These are phyloP conservation scores for Musca vetustissima DNA, from an alignment of 1,140 invertebrate genomes.

Conservation along the genomic window DNA sequence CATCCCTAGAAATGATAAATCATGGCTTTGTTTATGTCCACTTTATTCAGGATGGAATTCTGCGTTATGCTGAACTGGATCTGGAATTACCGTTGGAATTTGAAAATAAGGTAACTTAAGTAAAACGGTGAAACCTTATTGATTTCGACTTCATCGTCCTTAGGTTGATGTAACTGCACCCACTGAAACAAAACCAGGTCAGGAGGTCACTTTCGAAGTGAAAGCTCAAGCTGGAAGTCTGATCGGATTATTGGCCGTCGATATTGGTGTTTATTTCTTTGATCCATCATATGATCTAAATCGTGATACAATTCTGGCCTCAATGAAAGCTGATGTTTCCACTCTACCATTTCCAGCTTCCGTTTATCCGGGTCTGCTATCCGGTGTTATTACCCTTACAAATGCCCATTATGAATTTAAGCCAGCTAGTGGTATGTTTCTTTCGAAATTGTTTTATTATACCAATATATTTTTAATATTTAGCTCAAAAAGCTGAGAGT, in stretches of 20 bases:
- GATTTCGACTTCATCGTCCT: neutral
- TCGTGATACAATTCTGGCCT: constrained; percentile 45
- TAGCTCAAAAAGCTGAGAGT: neutral
- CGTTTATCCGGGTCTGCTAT: constrained; percentile 43
- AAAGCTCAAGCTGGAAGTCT: constrained; percentile 80
- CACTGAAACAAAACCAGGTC: constrained; percentile 66
- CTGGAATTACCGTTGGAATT: constrained; percentile 75
- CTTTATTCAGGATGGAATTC: constrained; percentile 70
- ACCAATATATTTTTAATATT: neutral
- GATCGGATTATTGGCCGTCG: constrained; percentile 80
- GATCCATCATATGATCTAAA: constrained; percentile 64
- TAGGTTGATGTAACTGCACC: constrained; percentile 45
- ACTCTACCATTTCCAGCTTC: constrained; percentile 39
- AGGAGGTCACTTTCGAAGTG: constrained; percentile 71
- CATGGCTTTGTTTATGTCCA: constrained; percentile 75
- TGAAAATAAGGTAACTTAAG: constrained; percentile 48
- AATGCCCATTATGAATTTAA: constrained; percentile 47
- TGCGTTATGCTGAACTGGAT: constrained; percentile 77
- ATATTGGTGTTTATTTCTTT: constrained; percentile 81
- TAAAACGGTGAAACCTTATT: neutral
- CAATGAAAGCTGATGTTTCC: constrained; percentile 41
- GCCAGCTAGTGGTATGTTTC: constrained; percentile 42
- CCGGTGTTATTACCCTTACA: constrained; percentile 47
- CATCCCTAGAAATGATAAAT: constrained; percentile 80
- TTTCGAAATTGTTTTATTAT: constrained; percentile 18